Conservation (phyloP, 2,113 vertebrate genomes). For the Sitta europaea region DNA sequence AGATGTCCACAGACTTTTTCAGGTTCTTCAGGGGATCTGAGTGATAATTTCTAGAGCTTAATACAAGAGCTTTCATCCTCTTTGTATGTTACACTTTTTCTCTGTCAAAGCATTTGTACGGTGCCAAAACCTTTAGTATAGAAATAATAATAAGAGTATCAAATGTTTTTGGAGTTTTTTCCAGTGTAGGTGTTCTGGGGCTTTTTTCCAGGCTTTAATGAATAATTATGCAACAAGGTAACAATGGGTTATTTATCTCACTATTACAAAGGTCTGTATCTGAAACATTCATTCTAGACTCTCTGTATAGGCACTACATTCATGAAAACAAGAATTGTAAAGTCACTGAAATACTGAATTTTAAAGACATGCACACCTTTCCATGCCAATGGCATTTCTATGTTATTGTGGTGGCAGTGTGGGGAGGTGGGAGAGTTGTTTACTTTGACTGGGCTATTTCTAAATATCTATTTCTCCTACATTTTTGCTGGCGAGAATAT, state of each 20-base stretch:
- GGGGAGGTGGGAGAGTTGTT: background rate
- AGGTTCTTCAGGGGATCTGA: background rate
- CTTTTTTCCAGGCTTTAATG: background rate
- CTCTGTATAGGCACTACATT: background rate
- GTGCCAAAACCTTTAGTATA: background rate
- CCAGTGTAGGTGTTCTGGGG: fast-evolving
- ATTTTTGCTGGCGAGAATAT: background rate
- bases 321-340: background rate
- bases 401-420: background rate
- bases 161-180: fast-evolving
- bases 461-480: background rate
- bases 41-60: background rate
- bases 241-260: background rate
- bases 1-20: background rate
- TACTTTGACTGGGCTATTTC: background rate
- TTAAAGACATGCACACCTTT: background rate
- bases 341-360: background rate
- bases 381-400: background rate
- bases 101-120: background rate
- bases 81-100: background rate
- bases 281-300: background rate
- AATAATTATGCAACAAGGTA: background rate
- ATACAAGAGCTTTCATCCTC: background rate
- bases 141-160: background rate
- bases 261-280: background rate